Conservation (phyloP, 1,140 invertebrate genomes). For the Lordiphosa mommai region DNA sequence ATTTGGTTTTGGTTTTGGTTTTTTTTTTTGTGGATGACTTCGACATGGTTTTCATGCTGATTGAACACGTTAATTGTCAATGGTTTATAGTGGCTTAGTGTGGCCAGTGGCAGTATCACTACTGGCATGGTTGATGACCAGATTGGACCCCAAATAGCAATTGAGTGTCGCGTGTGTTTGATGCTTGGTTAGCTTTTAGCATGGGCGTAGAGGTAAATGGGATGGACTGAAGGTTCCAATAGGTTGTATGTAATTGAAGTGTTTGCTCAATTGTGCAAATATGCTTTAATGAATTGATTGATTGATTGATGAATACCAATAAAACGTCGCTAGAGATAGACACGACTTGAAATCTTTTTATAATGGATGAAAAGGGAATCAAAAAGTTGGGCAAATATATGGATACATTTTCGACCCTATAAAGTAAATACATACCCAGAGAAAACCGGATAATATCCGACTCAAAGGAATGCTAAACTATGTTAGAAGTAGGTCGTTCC, state of each 20-base stretch:
- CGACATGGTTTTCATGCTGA: constrained; percentile 76
- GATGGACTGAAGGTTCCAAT: constrained; percentile 13
- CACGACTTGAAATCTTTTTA: no score
- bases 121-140: constrained; percentile 38
- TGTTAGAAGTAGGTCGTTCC: no score
- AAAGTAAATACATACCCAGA: no score
- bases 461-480: no score
- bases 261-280: no score
- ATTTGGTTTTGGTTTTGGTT: neutral
- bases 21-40: constrained; percentile 57
- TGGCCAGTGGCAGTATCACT: constrained; percentile 24
- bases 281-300: no score
- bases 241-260: neutral
- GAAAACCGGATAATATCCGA: no score
- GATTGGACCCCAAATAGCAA: constrained; percentile 56
- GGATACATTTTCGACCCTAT: no score
- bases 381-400: no score
- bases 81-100: constrained; percentile 4
- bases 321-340: no score
- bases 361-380: no score
- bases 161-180: constrained; percentile 67
- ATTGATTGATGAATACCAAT: no score
- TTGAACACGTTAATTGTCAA: constrained; percentile 66
- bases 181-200: constrained; percentile 55
- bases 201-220: constrained; percentile 37